Evolutionary conservation across 2,888 invertebrate genomes (phyloP), one percentile per base, ranked within the genome.

Genomic region (Thalpophila matura): DNA sequence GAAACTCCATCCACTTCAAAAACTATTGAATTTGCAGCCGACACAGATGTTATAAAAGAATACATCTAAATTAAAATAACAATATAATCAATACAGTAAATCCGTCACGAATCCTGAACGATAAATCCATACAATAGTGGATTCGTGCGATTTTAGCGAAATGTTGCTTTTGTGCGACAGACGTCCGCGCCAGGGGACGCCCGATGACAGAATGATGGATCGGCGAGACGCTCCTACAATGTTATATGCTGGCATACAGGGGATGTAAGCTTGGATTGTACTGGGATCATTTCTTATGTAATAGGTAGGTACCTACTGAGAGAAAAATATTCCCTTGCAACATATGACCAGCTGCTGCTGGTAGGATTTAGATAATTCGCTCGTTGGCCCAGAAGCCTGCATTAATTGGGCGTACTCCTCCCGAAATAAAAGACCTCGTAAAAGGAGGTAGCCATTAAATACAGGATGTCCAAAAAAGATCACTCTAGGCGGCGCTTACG

Each of bases 141-240:
- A 77, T 68, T 74, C 64, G 69, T 65, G 67, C 67, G 77, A 76
- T 79, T 79, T 66, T 53, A 57, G 59, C 65, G 70, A 73, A 76
- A 77, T 80, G 67, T 77, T 79, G 65, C 68, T 56, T 73, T 77
- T 66, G 76, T 75, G 60, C 56, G 67, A 65, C 58, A 68, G 68
- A 79, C 81, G 82, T 82, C 78, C 79, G 79, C 74, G 66, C 65
- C 74, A 66, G 71, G 83, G 83, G 85, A 81, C 80, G 79, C 38
- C n/a, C 80, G 89, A 56, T 82, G 89, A 90, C 90, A 89, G 82
- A 68, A 74, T 91, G 90, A 91, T 90, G 84, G 90, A 91, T 91
- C 84, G 65, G 6, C 26, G 47, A 27, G 31, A 40, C 51, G 54
- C 51, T 65, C 57, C 59, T 71, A 62, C 70, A 42, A 62, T 70